Evolutionary conservation across 2,113 vertebrate genomes (phyloP).

Genomic region (Oceanites oceanicus): DNA sequence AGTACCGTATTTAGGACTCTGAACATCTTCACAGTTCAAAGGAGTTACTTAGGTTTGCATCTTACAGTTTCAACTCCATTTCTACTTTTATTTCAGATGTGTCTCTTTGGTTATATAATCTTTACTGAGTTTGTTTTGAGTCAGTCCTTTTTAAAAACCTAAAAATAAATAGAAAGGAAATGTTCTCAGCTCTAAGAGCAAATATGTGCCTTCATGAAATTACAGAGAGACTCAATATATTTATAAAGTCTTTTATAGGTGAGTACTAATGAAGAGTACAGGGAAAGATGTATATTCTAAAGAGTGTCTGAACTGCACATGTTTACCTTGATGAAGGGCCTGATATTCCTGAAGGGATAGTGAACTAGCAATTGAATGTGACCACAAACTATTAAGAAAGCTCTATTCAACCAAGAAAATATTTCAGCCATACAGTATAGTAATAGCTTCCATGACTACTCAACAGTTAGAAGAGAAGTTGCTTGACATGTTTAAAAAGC

Average conservation of each 20-base stretch:
- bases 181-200: not conserved
- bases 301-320: not conserved
- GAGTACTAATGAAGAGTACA: not conserved
- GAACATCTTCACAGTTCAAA: not conserved
- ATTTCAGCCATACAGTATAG: not conserved
- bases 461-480: not conserved
- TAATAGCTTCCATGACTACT: constrained; percentile 22
- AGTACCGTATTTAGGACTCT: not conserved
- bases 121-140: not conserved
- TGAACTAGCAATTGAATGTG: not conserved
- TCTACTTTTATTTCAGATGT: not conserved
- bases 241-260: not conserved
- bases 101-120: not conserved
- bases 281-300: not conserved
- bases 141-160: not conserved
- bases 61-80: not conserved
- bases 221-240: not conserved
- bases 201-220: not conserved
- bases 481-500: not conserved
- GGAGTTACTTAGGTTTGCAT: not conserved
- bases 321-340: not conserved
- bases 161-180: not conserved
- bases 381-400: not conserved
- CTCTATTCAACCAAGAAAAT: not conserved
- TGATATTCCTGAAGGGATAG: not conserved